A percentile compares a stretch with the other conserved stretches of the same genome.
phyloP scores from a whole-genome alignment of 2,113 vertebrate species.

The Megaceryle maxima region DNA sequence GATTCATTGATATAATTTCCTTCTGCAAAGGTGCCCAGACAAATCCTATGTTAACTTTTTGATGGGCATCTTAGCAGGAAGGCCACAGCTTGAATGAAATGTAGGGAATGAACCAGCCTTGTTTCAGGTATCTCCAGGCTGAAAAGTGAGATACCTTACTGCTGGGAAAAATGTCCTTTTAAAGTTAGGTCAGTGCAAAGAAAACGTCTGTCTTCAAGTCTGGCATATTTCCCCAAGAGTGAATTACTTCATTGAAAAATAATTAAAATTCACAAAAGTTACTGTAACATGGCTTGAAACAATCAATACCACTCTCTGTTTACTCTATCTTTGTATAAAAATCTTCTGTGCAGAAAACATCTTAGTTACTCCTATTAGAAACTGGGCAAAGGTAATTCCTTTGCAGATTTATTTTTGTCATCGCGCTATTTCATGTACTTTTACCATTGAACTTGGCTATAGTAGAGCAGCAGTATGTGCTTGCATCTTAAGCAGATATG shows the following conservation, averaged over 20 bases:
- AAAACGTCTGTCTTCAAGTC: background rate
- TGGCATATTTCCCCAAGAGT: background rate
- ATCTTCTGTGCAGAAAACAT: background rate
- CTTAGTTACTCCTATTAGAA: background rate
- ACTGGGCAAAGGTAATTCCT: background rate
- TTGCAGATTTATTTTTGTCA: background rate
- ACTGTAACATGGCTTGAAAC: background rate
- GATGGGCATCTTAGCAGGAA: background rate
- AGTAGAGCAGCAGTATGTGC: background rate
- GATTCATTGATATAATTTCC: background rate
- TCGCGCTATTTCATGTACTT: background rate
- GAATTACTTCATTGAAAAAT: background rate
- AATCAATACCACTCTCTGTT: background rate
- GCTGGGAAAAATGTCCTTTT: background rate
- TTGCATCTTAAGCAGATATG: background rate
- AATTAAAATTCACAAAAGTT: background rate
- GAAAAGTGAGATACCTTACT: background rate
- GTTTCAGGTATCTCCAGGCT: background rate
- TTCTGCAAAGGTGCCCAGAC: background rate
- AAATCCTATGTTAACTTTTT: background rate
- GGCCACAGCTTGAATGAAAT: background rate
- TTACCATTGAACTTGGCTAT: background rate
- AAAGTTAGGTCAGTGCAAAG: background rate
- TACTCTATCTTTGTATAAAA: background rate
- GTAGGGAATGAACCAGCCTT: background rate